Evolutionary conservation across 2,888 invertebrate genomes (phyloP), one percentile per base, ranked within the genome.

Genomic region (Pocota personata): DNA sequence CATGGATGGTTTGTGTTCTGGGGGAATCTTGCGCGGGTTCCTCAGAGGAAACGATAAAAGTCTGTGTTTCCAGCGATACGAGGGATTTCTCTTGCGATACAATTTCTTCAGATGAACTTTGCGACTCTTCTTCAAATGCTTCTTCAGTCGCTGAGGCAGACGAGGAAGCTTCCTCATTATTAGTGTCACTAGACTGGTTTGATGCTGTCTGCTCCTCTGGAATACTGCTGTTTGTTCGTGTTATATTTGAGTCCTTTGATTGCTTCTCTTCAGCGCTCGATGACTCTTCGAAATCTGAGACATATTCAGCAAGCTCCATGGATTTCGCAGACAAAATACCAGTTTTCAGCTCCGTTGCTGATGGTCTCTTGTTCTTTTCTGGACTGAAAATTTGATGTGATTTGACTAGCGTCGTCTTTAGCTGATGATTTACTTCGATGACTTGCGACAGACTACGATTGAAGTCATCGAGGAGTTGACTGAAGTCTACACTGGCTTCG

Each of bases 371-470:
- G 12, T 50, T 75, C 10, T 48, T 72, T 8, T 86, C 78, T 0
- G 88, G 87, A 72, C 88, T 88, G 52, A 88, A 87, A 14, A 89
- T 88, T 52, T 89, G 77, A 32, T 89, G 88, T 0, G 90, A 89
- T 69, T 89, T 89, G 32, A 88, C 88, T 1, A 89, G 80, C 0
- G 89, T 89, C 19, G 80, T 86, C 83, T 90, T 90, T 3, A 91
- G 64, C 58, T 90, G 89, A 50, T 91, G 88, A 87, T 91, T 90
- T 0, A 90, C 91, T 83, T 90, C 88, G 66, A 91, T 89, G 0
- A 90, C 91, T 67, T 91, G 90, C 0, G 90, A 89, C 1, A 91
- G 87, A 67, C 90, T 91, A 46, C 89, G 89, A 87, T 91, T 91
- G 40, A 91, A 91, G 64, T 90, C 90, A 40, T 89, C 87, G 10